Conservation (phyloP, 2,113 vertebrate species). For the Melanocharis versteri region DNA sequence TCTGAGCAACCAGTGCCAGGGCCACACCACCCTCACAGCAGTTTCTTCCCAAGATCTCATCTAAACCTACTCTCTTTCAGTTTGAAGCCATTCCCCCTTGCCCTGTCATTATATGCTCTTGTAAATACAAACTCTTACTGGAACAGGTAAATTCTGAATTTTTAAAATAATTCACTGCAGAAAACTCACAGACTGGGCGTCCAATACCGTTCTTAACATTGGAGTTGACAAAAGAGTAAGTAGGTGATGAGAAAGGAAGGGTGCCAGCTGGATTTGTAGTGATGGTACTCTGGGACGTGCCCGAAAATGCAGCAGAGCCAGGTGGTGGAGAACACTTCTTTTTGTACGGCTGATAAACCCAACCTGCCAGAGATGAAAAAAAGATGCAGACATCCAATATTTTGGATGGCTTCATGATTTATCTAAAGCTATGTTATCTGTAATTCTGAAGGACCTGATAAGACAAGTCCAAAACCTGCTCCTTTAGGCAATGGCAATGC, state of each 20-base stretch:
- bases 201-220: constrained; percentile 58
- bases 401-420: neutral
- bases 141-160: neutral
- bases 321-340: constrained; percentile 68
- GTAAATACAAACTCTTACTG: neutral
- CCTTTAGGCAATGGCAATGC: neutral
- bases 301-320: constrained; percentile 51
- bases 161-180: neutral
- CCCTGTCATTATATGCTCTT: neutral
- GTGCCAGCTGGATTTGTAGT: constrained; percentile 61
- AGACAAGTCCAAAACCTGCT: neutral
- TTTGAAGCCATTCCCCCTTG: neutral
- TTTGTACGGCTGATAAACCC: constrained; percentile 81
- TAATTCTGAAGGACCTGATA: neutral
- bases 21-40: neutral
- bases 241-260: constrained; percentile 58
- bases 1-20: neutral
- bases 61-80: neutral
- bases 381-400: neutral
- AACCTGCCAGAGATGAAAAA: constrained; percentile 69
- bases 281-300: constrained; percentile 64
- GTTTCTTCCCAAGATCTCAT: neutral
- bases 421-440: neutral
- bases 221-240: constrained; percentile 70
- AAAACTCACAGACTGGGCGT: constrained; percentile 75